A percentile compares a stretch with the other conserved stretches of the same genome.
Conservation (phyloP, 1,140 invertebrate genomes). For the Paraescarpia echinospica region DNA sequence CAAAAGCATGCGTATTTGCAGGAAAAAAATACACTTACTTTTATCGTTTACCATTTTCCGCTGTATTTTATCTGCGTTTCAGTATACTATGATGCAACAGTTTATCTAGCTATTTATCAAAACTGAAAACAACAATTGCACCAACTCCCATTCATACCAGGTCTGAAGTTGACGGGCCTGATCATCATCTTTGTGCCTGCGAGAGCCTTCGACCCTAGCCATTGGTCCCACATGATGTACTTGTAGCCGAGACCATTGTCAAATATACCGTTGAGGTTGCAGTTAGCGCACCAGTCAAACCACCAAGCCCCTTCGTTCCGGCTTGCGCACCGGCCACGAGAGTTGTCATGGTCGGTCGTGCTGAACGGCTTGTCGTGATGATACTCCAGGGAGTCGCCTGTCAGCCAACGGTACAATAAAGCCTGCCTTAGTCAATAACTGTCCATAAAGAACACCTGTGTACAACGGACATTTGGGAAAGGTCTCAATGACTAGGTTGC, state of each 20-base stretch:
- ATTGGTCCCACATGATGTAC: background rate
- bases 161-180: background rate
- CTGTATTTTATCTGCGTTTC: too few relatives aligned
- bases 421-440: too few relatives aligned
- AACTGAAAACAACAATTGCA: too few relatives aligned
- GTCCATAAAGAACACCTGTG: too few relatives aligned
- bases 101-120: too few relatives aligned
- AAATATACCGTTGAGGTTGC: slow-evolving; percentile 52
- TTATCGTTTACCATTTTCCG: too few relatives aligned
- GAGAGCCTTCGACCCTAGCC: background rate
- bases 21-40: too few relatives aligned
- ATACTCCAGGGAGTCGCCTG: slow-evolving; percentile 20
- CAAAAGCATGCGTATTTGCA: too few relatives aligned
- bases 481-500: too few relatives aligned
- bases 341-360: slow-evolving; percentile 28
- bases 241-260: background rate
- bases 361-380: slow-evolving; percentile 19
- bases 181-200: background rate
- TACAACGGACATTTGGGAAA: too few relatives aligned
- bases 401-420: background rate
- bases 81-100: too few relatives aligned
- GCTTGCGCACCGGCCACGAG: slow-evolving; percentile 23
- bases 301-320: slow-evolving; percentile 42
- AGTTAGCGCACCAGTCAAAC: slow-evolving; percentile 46
- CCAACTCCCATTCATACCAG: background rate